These are phyloP conservation scores for Umimayanthus chanpuru DNA, from an alignment of 92 coral and sea anemone species.

Conservation along the genomic window DNA sequence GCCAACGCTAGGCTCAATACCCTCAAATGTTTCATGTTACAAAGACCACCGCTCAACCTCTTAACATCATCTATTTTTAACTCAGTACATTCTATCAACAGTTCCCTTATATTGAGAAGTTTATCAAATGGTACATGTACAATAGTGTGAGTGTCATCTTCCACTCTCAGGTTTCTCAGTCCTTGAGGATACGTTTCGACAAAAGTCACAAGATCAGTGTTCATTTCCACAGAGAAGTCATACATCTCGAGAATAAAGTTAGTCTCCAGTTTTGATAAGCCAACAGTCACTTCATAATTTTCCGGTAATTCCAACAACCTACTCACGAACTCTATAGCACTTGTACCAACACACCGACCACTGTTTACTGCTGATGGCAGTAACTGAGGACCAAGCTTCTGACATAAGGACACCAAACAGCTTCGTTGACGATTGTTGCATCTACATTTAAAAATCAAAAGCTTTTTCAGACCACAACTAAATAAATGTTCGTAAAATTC, in stretches of 20 bases:
- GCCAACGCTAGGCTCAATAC: background rate
- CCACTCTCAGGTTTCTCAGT: background rate
- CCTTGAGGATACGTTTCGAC: background rate
- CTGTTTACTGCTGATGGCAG: background rate
- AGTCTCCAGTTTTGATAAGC: background rate
- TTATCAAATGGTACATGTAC: background rate
- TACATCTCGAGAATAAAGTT: background rate
- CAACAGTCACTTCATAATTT: background rate
- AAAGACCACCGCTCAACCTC: background rate
- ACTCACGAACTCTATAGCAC: background rate
- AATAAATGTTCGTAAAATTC: too few relatives aligned
- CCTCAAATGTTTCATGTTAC: background rate
- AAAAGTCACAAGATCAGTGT: background rate
- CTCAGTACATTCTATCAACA: background rate
- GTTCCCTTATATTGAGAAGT: background rate
- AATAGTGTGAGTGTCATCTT: background rate
- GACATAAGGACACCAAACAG: too few relatives aligned
- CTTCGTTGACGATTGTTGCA: too few relatives aligned
- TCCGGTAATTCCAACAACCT: background rate
- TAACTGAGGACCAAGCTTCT: background rate
- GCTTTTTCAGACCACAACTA: too few relatives aligned
- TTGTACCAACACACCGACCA: background rate
- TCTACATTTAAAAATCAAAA: too few relatives aligned
- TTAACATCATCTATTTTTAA: background rate
- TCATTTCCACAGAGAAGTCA: background rate